phyloP scores from a whole-genome alignment of 2,113 vertebrate genomes.

The Bujurquina vittata region DNA sequence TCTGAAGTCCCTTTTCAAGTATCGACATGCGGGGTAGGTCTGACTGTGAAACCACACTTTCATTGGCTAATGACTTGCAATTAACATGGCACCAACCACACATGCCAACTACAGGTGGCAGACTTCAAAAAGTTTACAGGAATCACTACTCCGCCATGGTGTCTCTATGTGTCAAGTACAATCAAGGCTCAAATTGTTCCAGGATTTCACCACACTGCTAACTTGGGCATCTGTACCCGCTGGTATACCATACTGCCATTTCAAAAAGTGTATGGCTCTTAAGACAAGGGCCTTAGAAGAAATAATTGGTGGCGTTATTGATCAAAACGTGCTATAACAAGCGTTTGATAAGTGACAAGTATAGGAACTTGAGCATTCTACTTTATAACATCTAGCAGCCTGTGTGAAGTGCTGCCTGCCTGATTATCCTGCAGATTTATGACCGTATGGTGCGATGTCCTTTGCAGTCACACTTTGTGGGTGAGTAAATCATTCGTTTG shows the following conservation, averaged over 20 bases:
- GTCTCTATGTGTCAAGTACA: background rate
- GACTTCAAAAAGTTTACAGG: background rate
- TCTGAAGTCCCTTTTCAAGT: no score
- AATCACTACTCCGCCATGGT: background rate
- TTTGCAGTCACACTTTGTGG: conserved; percentile 2
- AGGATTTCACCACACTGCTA: background rate
- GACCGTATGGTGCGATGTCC: background rate
- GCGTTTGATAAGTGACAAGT: conserved; percentile 4
- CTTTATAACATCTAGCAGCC: background rate
- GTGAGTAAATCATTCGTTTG: conserved; percentile 3
- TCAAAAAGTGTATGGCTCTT: background rate
- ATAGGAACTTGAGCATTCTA: background rate
- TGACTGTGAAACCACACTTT: no score
- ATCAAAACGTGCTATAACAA: background rate
- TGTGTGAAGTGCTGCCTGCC: conserved; percentile 20
- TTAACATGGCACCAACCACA: background rate
- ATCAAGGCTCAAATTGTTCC: background rate
- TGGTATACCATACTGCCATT: background rate
- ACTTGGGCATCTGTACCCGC: background rate
- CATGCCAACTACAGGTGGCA: accelerated
- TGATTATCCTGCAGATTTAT: conserved; percentile 35
- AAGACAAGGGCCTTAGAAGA: background rate
- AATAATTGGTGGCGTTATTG: background rate
- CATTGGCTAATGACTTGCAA: no score
- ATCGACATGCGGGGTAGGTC: no score